phyloP scores from a whole-genome alignment of 2,888 invertebrate species.

The Tryphoninae sp. region DNA sequence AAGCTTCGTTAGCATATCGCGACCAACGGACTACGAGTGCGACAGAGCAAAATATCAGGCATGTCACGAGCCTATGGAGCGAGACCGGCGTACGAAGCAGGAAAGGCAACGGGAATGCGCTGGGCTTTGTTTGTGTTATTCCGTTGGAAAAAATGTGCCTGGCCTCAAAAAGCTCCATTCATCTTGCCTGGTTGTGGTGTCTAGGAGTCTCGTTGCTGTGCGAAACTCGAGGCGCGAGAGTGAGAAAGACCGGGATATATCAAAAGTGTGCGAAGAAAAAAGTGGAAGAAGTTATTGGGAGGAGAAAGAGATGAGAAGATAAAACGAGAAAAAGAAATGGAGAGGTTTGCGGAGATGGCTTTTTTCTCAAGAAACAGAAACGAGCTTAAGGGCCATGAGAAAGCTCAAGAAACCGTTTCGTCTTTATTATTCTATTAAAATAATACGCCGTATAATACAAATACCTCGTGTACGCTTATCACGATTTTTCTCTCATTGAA shows the following conservation, averaged over 20 bases:
- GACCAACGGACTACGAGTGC: conserved; percentile 36
- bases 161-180: conserved; percentile 63
- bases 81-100: conserved; percentile 32
- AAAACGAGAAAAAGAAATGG: conserved; percentile 3
- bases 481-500: conserved; percentile 61
- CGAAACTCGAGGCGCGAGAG: conserved; percentile 45
- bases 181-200: conserved; percentile 54
- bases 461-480: conserved; percentile 63
- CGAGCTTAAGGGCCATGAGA: conserved; percentile 64
- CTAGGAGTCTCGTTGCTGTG: conserved; percentile 32
- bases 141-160: conserved; percentile 41
- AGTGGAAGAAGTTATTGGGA: conserved; percentile 36
- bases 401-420: conserved; percentile 64
- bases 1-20: conserved; percentile 68
- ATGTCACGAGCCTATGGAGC: conserved; percentile 34
- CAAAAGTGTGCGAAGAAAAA: conserved; percentile 21
- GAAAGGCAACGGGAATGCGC: conserved; percentile 31
- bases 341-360: conserved; percentile 41
- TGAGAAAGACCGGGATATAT: conserved; percentile 19
- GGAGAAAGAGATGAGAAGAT: conserved; percentile 40
- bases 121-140: conserved; percentile 58
- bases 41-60: conserved; percentile 48
- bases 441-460: conserved; percentile 69
- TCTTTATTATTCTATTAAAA: conserved; percentile 75
- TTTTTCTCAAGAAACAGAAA: conserved; percentile 42